Evolutionary conservation across 2,113 vertebrate species (phyloP).

Genomic region (Procavia capensis): DNA sequence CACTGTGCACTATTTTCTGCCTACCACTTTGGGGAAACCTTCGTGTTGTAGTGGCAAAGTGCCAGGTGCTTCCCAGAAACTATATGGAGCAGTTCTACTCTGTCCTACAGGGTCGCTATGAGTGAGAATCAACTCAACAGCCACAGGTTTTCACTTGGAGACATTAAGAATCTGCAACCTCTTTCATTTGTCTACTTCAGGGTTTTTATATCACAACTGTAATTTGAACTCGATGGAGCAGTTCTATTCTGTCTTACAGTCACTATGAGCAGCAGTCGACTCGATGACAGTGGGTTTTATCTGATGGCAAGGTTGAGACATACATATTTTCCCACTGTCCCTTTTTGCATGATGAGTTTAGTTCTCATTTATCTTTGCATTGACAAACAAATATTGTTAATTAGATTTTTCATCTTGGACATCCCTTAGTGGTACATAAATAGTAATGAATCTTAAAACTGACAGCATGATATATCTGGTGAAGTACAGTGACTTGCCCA

Average conservation of each 20-base stretch:
- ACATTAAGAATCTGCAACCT: background rate
- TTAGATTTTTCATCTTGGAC: background rate
- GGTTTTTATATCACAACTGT: background rate
- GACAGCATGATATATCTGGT: background rate
- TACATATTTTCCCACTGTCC: background rate
- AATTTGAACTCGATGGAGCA: slow-evolving; percentile 50
- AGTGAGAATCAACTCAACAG: too few relatives aligned
- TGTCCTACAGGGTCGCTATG: too few relatives aligned
- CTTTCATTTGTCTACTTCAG: slow-evolving; percentile 16
- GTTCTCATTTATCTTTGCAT: slow-evolving; percentile 22
- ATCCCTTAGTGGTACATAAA: slow-evolving; percentile 38
- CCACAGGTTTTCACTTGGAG: background rate
- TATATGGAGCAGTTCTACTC: too few relatives aligned
- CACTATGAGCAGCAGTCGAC: too few relatives aligned
- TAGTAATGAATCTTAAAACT: background rate
- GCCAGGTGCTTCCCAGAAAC: too few relatives aligned
- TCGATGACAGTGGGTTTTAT: too few relatives aligned
- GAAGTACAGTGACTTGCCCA: slow-evolving; percentile 22
- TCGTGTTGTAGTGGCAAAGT: too few relatives aligned
- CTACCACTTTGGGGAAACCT: too few relatives aligned
- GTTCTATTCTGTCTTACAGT: too few relatives aligned
- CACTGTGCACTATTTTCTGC: background rate
- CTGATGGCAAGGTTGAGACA: background rate
- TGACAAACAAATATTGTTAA: background rate
- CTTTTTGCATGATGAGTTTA: background rate